Evolutionary conservation across 2,113 vertebrate species (phyloP), one percentile per base, ranked within the genome.

Genomic region (Protobothrops flavoviridis): DNA sequence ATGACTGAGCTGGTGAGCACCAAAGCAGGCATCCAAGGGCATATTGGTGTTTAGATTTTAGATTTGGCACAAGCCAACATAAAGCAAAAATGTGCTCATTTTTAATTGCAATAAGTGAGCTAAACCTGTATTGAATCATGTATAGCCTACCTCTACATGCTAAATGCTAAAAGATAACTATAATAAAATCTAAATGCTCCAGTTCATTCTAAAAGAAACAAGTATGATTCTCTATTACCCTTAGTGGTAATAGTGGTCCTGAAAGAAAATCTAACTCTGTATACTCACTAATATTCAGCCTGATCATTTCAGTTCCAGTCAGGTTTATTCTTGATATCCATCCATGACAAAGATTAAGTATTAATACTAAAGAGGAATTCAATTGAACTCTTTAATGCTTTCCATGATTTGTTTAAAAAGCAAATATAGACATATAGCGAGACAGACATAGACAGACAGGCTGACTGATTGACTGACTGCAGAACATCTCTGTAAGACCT

Each of bases 291-390:
- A 56, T 39, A 89, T 43, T 43, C 57, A 45, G 21, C 55, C 55
- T 56, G 15, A 43, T 90, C 48, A 33, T 52, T 55, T 87, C 50
- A 53, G 50, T 3, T 0, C 0, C 20, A n/a, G 48, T 1, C 39
- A 2, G 0, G 20, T 59, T 57, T 13, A 9, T 59, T 64, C 29
- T 57, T 57, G 45, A 45, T 87, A 4, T 7, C 74, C 48, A 4
- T 7, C 29, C 0, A 1, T 0, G 10, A 10, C 45, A 29, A 0
- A 0, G 52, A 24, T 87, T 69, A 57, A 69, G 7, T 8, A 50
- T 50, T 50, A 50, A 50, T 50, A 21, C 64, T 53, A 29, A 59
- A n/a, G 15, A n/a, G 56, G 12, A 21, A 57, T 39, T 43, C 50
- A 59, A 24, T 26, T 26, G 88, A 61, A 5, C 33, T n/a, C 55